Conservation (phyloP, 2,797 vertebrate genomes). For the Bradypodion ventrale region DNA sequence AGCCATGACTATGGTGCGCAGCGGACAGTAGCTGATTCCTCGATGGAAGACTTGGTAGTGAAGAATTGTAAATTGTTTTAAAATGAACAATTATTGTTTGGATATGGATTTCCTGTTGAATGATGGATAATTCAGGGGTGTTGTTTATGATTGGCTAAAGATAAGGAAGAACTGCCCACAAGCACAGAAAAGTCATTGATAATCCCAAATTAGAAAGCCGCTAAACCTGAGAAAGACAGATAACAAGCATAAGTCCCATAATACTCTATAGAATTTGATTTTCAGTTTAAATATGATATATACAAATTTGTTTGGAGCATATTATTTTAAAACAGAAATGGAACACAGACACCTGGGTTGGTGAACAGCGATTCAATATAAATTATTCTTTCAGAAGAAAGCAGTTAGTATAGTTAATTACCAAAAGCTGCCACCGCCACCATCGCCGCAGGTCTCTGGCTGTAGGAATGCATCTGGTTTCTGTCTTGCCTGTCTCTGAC, state of each 20-base stretch:
- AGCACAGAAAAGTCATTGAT: background rate
- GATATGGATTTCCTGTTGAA: too few species aligned
- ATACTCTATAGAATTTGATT: conserved; percentile 38
- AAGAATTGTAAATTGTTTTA: too few species aligned
- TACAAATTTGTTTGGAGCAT: conserved; percentile 48
- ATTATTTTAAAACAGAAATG: conserved; percentile 45
- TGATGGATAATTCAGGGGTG: too few species aligned
- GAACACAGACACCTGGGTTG: conserved; percentile 33
- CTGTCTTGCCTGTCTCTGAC: too few species aligned
- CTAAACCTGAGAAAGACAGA: conserved; percentile 32
- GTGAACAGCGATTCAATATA: background rate
- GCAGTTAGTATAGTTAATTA: background rate
- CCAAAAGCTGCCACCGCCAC: background rate
- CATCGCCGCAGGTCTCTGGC: too few species aligned
- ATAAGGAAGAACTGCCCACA: background rate
- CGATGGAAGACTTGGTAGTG: too few species aligned
- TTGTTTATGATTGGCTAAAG: background rate
- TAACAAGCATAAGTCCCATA: conserved; percentile 41
- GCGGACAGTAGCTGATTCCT: conserved; percentile 44
- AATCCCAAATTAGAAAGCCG: conserved; percentile 16
- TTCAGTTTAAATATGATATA: conserved; percentile 47
- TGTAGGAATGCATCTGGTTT: too few species aligned
- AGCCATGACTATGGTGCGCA: background rate
- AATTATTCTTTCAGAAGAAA: background rate
- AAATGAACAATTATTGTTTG: too few species aligned